Evolutionary conservation across 1,140 invertebrate species (phyloP).

Genomic region (Drosophila pruinosa): DNA sequence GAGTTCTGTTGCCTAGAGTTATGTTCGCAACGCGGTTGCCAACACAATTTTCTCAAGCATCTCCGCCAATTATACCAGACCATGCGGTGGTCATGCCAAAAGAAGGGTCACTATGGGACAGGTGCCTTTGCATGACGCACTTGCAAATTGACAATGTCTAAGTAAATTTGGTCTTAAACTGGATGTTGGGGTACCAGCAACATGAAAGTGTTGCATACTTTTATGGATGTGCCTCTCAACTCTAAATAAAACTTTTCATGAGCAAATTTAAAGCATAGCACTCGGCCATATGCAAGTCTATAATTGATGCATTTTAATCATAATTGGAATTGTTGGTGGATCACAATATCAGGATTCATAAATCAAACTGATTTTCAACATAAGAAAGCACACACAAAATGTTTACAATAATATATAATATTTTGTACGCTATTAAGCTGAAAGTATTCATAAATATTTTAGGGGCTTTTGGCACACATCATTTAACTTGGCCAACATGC

Average conservation of each 20-base stretch:
- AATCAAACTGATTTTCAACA: neutral
- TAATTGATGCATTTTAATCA: neutral
- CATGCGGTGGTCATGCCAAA: conserved; percentile 40
- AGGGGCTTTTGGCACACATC: conserved; percentile 58
- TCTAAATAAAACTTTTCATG: neutral
- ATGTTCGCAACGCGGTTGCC: conserved; percentile 67
- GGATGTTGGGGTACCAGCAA: neutral
- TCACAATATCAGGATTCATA: neutral
- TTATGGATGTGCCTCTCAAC: neutral
- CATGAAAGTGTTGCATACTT: conserved; percentile 23
- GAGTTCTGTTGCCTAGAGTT: conserved; percentile 45
- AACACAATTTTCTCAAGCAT: conserved; percentile 61
- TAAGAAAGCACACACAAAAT: neutral
- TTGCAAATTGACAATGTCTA: conserved; percentile 66
- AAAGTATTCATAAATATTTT: conserved; percentile 54
- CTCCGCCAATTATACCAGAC: neutral
- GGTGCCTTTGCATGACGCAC: conserved; percentile 55
- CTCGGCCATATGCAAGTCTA: neutral
- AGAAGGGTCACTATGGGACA: conserved; percentile 27
- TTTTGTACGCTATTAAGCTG: conserved; percentile 7
- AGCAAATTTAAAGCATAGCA: neutral
- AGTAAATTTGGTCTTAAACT: conserved; percentile 42
- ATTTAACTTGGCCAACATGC: conserved; percentile 62
- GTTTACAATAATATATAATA: neutral
- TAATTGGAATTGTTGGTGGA: neutral